Base-by-base conservation (phyloP, 2,797 vertebrate genomes). In the Syncerus caffer region DNA sequence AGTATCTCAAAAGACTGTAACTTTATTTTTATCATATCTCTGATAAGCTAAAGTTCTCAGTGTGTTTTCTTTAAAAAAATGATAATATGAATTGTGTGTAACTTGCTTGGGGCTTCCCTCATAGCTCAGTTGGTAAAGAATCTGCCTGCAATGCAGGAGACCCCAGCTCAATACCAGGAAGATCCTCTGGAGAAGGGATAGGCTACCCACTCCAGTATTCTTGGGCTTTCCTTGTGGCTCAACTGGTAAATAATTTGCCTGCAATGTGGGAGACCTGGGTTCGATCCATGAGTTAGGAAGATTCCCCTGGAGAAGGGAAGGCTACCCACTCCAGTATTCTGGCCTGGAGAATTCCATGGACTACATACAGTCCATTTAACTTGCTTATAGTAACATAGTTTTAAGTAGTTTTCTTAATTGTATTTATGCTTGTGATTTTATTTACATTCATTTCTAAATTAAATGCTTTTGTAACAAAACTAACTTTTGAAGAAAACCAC, bases 1-100 rank as follows among this genome's bases (percentile, higher is more conserved):
- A 95, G 51, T 90, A 93, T 60, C 95, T 95, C 85, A 27, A 90
- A 96, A 95, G 23, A 92, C 29, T 92, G 1, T 85, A 85, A 89
- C 14, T 79, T 89, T 94, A 83, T 91, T 95, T 93, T 95, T 42
- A 76, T 76, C 14, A 47, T 60, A 55, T 19, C 10, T 97, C 21
- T 90, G 42, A 58, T 62, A 92, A 87, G 31, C 50, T 95, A 47
- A 97, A 7, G 21, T 53, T 94, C 64, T 78, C 90, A 47, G 21
- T 82, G 34, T 67, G 17, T n/a, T 83, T 86, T 95, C 19, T 95
- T 86, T 76, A 34, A 55, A 89, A 78, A 89, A 93, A 16, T 87
- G 47, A 29, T 57, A 83, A 64, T 71, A 27, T 55, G 53, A 88
- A 5, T 93, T 42, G 15, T 93, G 9, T 55, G 84, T 85, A 95